Evolutionary conservation across 2,113 vertebrate species (phyloP), one percentile per base, ranked within the genome.

Genomic region (Rhinolophus sinicus): DNA sequence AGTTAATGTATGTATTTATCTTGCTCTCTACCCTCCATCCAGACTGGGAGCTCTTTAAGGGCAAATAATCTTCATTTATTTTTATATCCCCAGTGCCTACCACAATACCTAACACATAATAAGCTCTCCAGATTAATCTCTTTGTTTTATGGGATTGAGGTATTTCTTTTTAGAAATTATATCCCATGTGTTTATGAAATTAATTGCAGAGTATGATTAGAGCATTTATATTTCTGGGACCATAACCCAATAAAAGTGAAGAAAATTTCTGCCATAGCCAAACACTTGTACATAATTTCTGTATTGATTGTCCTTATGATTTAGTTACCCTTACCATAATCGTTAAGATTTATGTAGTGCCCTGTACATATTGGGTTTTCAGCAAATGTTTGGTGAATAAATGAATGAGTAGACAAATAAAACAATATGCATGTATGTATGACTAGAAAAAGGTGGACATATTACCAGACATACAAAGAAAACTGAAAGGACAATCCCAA

Each of bases 91-190:
- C 14, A 65, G 4, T 38, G 38, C 28, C 52, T 82, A 58, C 6
- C 24, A 30, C 56, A 94, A 14, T 65, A 78, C 54, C 21, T 67
- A 30, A 73, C 14, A 86, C 6, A 16, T 69, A 81, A 24, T 60
- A 92, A 64, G 12, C 28, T 86, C 47, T 67, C 38, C 47, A 76
- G 47, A 93, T 70, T 72, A 70, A 64, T 50, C n/a, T 85, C 0
- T 85, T 92, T 40, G 21, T 67, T 94, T 54, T 86, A 58, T 82
- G 35, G 44, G 3, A 28, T 28, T 83, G 75, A 75, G 15, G 33
- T 83, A 82, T 77, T 95, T 86, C 12, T 44, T 8, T 62, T 95
- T 92, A 95, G 50, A 90, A 95, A 90, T 81, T 82, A 72, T 72
- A 76, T 92, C 35, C 67, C 47, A 38, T 64, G 58, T 81, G 35